These are phyloP conservation scores for Gymnobelideus leadbeateri DNA, from an alignment of 2,113 vertebrate genomes.

Conservation along the genomic window DNA sequence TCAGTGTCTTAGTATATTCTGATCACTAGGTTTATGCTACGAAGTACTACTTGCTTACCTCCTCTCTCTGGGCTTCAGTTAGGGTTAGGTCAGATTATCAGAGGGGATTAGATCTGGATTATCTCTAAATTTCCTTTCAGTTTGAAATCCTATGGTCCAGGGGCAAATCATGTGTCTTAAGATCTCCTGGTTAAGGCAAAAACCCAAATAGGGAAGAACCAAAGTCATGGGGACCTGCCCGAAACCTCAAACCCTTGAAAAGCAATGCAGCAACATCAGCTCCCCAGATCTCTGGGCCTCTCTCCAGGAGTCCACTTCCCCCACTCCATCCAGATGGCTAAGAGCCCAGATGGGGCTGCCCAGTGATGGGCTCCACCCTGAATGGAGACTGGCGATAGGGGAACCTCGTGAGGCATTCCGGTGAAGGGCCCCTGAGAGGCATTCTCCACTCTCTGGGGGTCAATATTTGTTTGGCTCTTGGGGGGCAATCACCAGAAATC, in stretches of 20 bases:
- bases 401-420: conserved; percentile 67
- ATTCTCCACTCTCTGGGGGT: conserved; percentile 43
- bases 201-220: too few species aligned
- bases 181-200: neutral
- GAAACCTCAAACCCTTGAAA: neutral
- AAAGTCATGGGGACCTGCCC: neutral
- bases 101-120: neutral
- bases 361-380: neutral
- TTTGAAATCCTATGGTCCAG: neutral
- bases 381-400: conserved; percentile 62
- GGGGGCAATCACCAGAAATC: conserved; percentile 49
- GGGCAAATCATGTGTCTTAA: neutral
- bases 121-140: neutral
- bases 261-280: neutral
- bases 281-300: conserved; percentile 7
- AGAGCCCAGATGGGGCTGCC: neutral
- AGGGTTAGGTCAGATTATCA: neutral
- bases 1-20: neutral
- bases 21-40: neutral
- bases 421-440: conserved; percentile 73
- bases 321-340: too few species aligned
- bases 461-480: conserved; percentile 80
- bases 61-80: neutral
- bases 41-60: neutral
- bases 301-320: neutral